A percentile compares a stretch with the other conserved stretches of the same genome.
phyloP scores from a whole-genome alignment of 2,888 invertebrate species.

The Mythimna ferrago region DNA sequence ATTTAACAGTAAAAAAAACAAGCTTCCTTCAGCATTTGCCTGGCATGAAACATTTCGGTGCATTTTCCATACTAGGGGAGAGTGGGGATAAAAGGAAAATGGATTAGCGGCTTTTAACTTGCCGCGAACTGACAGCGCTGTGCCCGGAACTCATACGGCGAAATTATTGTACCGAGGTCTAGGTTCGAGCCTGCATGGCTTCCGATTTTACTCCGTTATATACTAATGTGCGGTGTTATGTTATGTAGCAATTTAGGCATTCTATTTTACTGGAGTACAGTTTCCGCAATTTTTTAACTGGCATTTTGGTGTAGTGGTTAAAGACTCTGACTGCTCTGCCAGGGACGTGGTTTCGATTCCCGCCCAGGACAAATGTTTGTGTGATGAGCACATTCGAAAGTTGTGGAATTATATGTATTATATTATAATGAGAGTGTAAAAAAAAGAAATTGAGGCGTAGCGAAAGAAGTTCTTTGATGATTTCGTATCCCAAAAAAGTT shows the following conservation, averaged over 20 bases:
- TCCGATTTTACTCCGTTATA: conserved; percentile 32
- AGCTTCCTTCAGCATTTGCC: conserved; percentile 70
- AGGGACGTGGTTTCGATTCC: no score
- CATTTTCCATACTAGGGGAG: conserved; percentile 73
- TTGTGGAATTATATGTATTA: no score
- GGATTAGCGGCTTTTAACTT: conserved; percentile 84
- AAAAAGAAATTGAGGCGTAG: no score
- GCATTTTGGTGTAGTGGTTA: no score
- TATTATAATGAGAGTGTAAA: no score
- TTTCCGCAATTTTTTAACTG: no score
- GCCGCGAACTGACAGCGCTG: conserved; percentile 65
- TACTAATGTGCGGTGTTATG: conserved; percentile 19
- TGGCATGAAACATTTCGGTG: conserved; percentile 71
- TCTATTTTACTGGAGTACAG: no score
- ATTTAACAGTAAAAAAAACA: conserved; percentile 54
- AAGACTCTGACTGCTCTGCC: no score
- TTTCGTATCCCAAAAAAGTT: no score
- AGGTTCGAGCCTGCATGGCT: not conserved
- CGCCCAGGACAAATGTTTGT: no score
- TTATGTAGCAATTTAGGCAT: not conserved
- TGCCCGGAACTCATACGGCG: conserved; percentile 53
- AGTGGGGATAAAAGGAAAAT: conserved; percentile 79
- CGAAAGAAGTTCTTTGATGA: no score
- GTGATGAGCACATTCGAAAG: no score
- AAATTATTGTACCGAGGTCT: conserved; percentile 49